Evolutionary conservation across 1,140 invertebrate species (phyloP).

Genomic region (Sipha flava): DNA sequence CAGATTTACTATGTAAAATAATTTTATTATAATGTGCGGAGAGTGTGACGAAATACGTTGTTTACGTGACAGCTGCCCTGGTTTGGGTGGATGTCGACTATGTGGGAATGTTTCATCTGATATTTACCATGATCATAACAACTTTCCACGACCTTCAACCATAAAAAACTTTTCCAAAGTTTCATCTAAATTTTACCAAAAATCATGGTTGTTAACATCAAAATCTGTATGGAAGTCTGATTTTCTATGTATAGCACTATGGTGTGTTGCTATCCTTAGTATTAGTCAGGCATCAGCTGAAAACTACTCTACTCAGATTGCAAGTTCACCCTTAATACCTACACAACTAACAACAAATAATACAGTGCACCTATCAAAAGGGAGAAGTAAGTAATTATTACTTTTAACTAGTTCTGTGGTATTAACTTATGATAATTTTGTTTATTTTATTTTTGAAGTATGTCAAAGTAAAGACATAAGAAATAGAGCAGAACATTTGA

Average conservation of each 20-base stretch:
- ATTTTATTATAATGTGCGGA: slow-evolving; percentile 11
- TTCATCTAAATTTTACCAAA: not conserved
- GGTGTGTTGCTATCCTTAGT: slow-evolving; percentile 20
- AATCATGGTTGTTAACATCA: slow-evolving; percentile 1
- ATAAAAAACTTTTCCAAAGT: not conserved
- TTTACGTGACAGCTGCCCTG: slow-evolving; percentile 21
- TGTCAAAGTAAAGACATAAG: slow-evolving; percentile 65
- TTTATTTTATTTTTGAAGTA: slow-evolving; percentile 22
- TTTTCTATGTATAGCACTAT: slow-evolving; percentile 29
- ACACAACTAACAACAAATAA: not conserved
- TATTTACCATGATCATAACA: not conserved
- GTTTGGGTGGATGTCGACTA: slow-evolving; percentile 2
- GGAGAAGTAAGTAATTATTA: slow-evolving; percentile 13
- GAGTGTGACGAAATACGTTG: slow-evolving; percentile 14
- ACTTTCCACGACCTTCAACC: not conserved
- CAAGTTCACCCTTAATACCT: not conserved
- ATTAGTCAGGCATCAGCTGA: slow-evolving; percentile 15
- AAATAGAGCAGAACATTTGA: slow-evolving; percentile 59
- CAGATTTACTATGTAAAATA: slow-evolving; percentile 18
- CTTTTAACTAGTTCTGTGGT: too few relatives aligned
- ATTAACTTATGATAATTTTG: not conserved
- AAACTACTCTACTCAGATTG: not conserved
- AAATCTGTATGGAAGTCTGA: slow-evolving; percentile 19
- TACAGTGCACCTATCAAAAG: not conserved
- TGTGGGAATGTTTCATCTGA: slow-evolving; percentile 1